Evolutionary conservation across 1,140 invertebrate species (phyloP).

Genomic region (Marisa cornuarietis): DNA sequence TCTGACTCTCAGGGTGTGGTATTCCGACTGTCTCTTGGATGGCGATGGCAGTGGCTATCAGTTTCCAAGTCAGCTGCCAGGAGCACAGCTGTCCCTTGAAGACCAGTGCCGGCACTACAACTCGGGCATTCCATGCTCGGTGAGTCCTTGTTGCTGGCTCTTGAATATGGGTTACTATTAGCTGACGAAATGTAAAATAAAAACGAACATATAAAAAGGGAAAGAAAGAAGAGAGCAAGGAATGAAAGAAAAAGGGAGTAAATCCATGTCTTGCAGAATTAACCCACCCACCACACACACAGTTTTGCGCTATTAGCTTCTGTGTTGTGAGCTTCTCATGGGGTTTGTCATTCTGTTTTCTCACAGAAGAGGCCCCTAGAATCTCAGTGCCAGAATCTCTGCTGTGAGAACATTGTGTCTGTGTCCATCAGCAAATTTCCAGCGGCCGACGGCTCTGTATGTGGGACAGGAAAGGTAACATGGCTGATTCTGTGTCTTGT

Average conservation of each 20-base stretch:
- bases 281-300: no score
- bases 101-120: constrained; percentile 52
- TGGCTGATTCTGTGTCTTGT: background rate
- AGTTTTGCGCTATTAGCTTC: no score
- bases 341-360: background rate
- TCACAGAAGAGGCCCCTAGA: background rate
- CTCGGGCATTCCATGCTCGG: constrained; percentile 49
- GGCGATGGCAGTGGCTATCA: constrained; percentile 20
- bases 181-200: no score
- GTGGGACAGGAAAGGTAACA: constrained; percentile 6
- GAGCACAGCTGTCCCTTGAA: constrained; percentile 44
- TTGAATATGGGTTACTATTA: background rate
- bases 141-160: constrained; percentile 18
- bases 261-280: no score
- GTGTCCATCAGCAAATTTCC: constrained; percentile 8
- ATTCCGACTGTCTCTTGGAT: constrained; percentile 32
- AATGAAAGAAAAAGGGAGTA: background rate
- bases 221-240: no score
- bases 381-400: constrained; percentile 17
- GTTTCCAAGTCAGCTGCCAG: constrained; percentile 49
- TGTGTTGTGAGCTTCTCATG: background rate
- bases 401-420: constrained; percentile 16
- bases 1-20: constrained; percentile 36
- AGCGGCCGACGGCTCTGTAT: background rate
- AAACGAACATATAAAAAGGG: background rate